Percentiles rank a stretch among this genome's conserved stretches.
phyloP scores from a whole-genome alignment of 2,797 vertebrate species.

The Poecilia wingei region DNA sequence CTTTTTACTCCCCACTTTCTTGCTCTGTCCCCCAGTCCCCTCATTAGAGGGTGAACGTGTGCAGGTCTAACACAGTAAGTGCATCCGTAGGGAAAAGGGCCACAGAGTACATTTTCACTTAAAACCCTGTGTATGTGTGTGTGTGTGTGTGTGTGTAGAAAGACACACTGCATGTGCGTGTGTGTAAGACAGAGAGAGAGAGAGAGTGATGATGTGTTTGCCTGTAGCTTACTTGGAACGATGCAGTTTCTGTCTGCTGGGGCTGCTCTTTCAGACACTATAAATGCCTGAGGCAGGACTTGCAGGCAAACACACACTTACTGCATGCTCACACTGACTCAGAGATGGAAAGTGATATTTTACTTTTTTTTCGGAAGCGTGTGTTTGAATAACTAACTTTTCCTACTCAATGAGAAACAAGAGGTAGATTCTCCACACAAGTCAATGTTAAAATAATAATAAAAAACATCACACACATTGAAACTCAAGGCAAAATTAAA shows the following conservation, averaged over 20 bases:
- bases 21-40: constrained; percentile 44
- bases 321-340: constrained; percentile 7
- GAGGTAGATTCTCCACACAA: constrained; percentile 7
- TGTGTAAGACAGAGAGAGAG: neutral
- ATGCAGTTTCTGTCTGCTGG: constrained; percentile 48
- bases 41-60: constrained; percentile 64
- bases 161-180: neutral
- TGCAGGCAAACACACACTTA: constrained; percentile 22
- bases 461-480: constrained; percentile 4
- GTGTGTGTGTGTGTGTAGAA: neutral
- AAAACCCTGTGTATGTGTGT: constrained; percentile 23
- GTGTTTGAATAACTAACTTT: constrained; percentile 14
- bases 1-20: constrained; percentile 12
- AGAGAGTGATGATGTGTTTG: constrained; percentile 20
- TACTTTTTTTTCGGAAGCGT: constrained; percentile 5
- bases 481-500: neutral
- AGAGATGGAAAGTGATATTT: constrained; percentile 7
- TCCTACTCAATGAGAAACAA: constrained; percentile 10
- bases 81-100: constrained; percentile 60
- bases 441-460: neutral
- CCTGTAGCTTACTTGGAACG: constrained; percentile 27
- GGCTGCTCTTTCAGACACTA: constrained; percentile 46
- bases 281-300: constrained; percentile 50
- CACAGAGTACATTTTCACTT: constrained; percentile 40
- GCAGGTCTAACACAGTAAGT: constrained; percentile 64